Base-by-base conservation (phyloP, 2,888 invertebrate species). In the Drosophila merina region DNA sequence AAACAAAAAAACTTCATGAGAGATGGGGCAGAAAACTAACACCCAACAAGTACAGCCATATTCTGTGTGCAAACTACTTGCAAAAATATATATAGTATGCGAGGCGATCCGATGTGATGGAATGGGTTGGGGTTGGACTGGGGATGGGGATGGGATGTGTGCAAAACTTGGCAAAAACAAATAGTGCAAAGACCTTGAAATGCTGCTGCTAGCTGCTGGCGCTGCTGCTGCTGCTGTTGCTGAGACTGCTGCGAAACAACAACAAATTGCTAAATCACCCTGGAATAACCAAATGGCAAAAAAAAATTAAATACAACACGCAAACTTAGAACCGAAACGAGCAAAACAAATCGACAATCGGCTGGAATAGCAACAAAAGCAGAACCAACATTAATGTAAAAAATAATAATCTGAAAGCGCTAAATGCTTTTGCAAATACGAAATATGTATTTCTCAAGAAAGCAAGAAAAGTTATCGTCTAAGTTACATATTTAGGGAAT, bases 101-200 rank as follows among this genome's bases (percentile, higher is more conserved):
- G 33, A 33, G 10, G 10, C 20, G 20, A 20, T 20, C 20, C 20
- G 2, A 28, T 28, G 28, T 4, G 28, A 28, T 28, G 28, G 5
- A 4, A 28, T 28, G 5, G 28, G 28, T 5, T 28, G 28, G 28
- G 28, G 6, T 28, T 20, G 20, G n/a, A n/a, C n/a, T 57, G 70
- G 57, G 20, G 68, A 70, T 85, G 82, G 28, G 28, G 28, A 64
- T 57, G 70, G 57, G 68, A 70, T 85, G 82, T 81, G 82, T 79
- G 82, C 83, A 72, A 86, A 80, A 86, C 80, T 83, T 80, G 80
- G 86, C 85, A 81, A 82, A 75, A 80, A 77, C 84, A 82, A 88
- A 86, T 74, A 83, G 72, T 73, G 63, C 72, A 73, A 75, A 84
- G 88, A 84, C 84, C 84, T 84, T 84, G 88, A 84, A 84, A 88